Percentiles rank a stretch among this genome's conserved stretches.
phyloP scores from a whole-genome alignment of 2,113 vertebrate species.

The Nansenia antarctica region DNA sequence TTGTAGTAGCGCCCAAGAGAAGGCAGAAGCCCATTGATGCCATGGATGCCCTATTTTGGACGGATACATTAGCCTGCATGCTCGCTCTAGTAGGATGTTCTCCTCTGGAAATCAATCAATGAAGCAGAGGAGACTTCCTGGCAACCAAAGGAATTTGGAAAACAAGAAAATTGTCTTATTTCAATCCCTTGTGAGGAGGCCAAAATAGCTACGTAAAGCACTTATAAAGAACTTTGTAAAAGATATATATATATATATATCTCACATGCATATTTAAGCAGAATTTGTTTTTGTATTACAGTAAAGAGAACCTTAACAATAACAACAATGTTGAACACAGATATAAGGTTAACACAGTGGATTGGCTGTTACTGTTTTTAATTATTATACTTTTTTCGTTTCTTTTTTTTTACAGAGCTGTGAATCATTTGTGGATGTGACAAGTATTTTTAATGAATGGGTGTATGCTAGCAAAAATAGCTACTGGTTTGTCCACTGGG shows the following conservation, averaged over 20 bases:
- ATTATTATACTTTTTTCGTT: too few relatives aligned
- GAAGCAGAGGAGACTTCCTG: conserved; percentile 29
- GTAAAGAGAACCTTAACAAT: conserved; percentile 18
- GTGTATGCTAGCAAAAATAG: conserved; percentile 41
- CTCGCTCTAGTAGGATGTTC: conserved; percentile 10
- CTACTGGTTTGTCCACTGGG: conserved; percentile 48
- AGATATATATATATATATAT: conserved; percentile 58
- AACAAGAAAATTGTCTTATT: conserved; percentile 25
- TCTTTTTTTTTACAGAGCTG: conserved; percentile 60
- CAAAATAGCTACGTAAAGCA: conserved; percentile 62
- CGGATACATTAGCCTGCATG: background rate
- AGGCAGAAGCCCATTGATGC: background rate
- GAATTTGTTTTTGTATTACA: conserved; percentile 56
- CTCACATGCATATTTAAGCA: conserved; percentile 66
- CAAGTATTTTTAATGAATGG: conserved; percentile 12
- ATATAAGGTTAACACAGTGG: conserved; percentile 52
- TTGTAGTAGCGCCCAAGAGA: background rate
- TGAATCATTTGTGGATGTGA: conserved; percentile 54
- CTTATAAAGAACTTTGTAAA: conserved; percentile 60
- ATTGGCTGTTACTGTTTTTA: conserved; percentile 48
- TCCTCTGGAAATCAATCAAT: background rate
- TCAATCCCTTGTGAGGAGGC: conserved; percentile 15
- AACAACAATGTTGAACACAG: conserved; percentile 21
- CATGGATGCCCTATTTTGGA: background rate
- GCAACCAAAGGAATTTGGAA: conserved; percentile 66